Percentiles rank a stretch among this genome's conserved stretches.
Evolutionary conservation across 2,888 invertebrate genomes (phyloP).

Genomic region (Epicampocera succincta): DNA sequence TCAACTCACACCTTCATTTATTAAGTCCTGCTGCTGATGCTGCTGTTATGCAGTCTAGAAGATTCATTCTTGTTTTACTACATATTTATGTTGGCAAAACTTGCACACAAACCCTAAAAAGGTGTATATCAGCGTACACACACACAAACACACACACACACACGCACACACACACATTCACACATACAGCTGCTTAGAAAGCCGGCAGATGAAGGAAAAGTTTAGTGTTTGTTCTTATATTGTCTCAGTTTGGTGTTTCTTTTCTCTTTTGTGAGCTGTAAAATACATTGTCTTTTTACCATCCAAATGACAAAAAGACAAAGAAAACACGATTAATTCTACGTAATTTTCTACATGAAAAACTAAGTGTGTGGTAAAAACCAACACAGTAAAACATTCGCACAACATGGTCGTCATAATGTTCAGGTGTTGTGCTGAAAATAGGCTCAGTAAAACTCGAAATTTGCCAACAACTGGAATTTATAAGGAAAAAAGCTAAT

Average conservation of each 20-base stretch:
- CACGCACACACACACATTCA: constrained; percentile 5
- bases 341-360: constrained; percentile 53
- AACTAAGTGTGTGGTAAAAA: constrained; percentile 53
- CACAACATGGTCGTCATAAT: constrained; percentile 14
- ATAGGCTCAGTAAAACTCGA: constrained; percentile 61
- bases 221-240: constrained; percentile 49
- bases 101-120: constrained; percentile 27
- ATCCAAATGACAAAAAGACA: constrained; percentile 37
- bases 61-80: constrained; percentile 44
- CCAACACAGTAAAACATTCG: not conserved
- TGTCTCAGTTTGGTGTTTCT: constrained; percentile 17
- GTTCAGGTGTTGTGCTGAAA: constrained; percentile 61
- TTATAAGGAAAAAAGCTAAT: constrained; percentile 46
- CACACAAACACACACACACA: constrained; percentile 8
- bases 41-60: constrained; percentile 51
- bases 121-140: not conserved
- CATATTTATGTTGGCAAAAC: constrained; percentile 55
- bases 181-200: constrained; percentile 6
- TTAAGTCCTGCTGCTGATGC: not conserved
- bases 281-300: constrained; percentile 66
- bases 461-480: constrained; percentile 38
- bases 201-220: constrained; percentile 44
- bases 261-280: constrained; percentile 26
- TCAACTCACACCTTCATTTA: constrained; percentile 31
- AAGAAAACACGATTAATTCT: constrained; percentile 36